Percentiles rank a stretch among this genome's conserved stretches.
Evolutionary conservation across 30 jellyfish, hydroid and myxozoan species (phyloP).

Genomic region (Phacellophora camtschatica): DNA sequence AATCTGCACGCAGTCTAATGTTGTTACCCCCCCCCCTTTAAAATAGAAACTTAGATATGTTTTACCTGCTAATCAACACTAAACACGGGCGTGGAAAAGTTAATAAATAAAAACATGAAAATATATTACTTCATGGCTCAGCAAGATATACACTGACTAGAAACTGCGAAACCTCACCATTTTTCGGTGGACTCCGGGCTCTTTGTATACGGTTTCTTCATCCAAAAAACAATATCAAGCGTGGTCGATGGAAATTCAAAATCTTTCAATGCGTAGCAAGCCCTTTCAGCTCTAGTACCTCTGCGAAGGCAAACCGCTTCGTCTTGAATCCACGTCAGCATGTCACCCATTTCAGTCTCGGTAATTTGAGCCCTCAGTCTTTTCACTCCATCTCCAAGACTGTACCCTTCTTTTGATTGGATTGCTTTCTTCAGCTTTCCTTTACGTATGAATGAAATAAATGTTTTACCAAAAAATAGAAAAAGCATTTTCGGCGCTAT

Average conservation of each 20-base stretch:
- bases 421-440: conserved; percentile 4
- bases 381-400: neutral
- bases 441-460: neutral
- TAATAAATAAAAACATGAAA: too few relatives aligned
- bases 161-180: neutral
- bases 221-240: neutral
- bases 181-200: neutral
- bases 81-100: too few relatives aligned
- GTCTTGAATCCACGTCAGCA: neutral
- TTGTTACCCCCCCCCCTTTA: too few relatives aligned
- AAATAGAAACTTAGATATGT: too few relatives aligned
- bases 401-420: neutral
- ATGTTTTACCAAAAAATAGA: too few relatives aligned
- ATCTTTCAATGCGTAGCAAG: neutral
- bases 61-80: too few relatives aligned
- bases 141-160: too few relatives aligned
- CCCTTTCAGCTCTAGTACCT: neutral
- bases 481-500: too few relatives aligned
- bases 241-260: neutral
- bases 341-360: neutral
- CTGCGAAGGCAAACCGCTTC: neutral
- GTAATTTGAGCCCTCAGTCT: neutral
- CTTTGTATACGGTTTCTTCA: neutral
- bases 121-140: too few relatives aligned
- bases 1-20: too few relatives aligned